Evolutionary conservation across 2,888 invertebrate species (phyloP).

Genomic region (Drosophila longiperda): DNA sequence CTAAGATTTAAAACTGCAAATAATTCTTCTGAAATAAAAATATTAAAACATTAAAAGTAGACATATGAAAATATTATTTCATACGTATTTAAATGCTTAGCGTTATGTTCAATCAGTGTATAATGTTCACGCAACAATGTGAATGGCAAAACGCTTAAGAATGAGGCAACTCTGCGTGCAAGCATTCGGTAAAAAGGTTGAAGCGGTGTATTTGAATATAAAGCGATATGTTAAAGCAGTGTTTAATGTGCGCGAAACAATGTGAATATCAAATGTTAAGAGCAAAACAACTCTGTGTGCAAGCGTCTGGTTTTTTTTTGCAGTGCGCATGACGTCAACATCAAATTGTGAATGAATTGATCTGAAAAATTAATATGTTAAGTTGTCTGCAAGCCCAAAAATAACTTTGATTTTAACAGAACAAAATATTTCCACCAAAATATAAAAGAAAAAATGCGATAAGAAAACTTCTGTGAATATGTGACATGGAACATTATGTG

Average conservation of each 20-base stretch:
- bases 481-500: constrained; percentile 11
- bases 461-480: neutral
- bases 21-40: neutral
- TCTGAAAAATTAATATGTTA: neutral
- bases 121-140: constrained; percentile 20
- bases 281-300: constrained; percentile 1
- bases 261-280: constrained; percentile 26
- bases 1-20: neutral
- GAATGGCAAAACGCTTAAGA: constrained; percentile 21
- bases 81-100: neutral
- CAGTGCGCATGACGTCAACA: constrained; percentile 21
- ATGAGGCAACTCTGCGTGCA: neutral
- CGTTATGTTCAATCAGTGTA: neutral
- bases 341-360: neutral
- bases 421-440: neutral
- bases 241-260: constrained; percentile 4
- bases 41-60: neutral
- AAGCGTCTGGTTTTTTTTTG: neutral
- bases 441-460: neutral
- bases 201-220: neutral
- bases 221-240: neutral
- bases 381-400: neutral
- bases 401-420: neutral
- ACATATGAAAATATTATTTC: neutral
- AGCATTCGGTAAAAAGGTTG: neutral